Base-by-base conservation (phyloP, 1,140 invertebrate genomes). In the Brachionus koreanus region DNA sequence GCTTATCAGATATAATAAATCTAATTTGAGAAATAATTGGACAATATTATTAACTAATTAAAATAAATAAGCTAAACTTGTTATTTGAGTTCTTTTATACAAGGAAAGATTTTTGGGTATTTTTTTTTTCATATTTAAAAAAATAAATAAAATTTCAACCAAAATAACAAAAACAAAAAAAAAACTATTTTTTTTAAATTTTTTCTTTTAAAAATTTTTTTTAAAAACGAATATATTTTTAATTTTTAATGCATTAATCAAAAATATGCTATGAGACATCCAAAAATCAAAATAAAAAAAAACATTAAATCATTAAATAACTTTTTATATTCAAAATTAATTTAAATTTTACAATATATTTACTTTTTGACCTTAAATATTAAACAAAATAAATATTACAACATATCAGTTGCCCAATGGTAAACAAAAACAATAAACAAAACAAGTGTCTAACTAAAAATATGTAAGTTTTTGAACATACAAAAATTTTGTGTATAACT, bases 311-410 rank as follows among this genome's bases (percentile, higher is more conserved):
- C 49, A 25, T 57, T 57, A 57, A 57, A 57, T 57, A 57, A 57
- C 16, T 57, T 57, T 57, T 57, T 57, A 57, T 57, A 57, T 57
- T 57, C 49, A 57, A 57, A 52, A 23, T 57, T 57, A 57, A 57
- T 57, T 57, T 19, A 57, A 57, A 57, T 57, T 57, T 57, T 57
- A 57, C 49, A 57, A 57, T 57, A 57, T 57, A 57, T 57, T 9
- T 57, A 57, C 49, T 57, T 19, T 57, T 57, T 19, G 49, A 9
- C 16, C 6, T 19, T 57, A 57, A 57, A 57, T 57, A 57, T 19
- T 57, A n/a, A 57, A 57, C 19, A 19, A 19, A 4, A 19, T n/a
- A 9, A 19, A 1, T 19, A 25, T 57, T 9, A 23, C n/a, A 57
- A 57, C 49, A 57, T 2, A 57, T 57, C 16, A 57, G 29, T 29